Conservation (phyloP, 1,140 invertebrate species). For the Metopolophium dirhodum region DNA sequence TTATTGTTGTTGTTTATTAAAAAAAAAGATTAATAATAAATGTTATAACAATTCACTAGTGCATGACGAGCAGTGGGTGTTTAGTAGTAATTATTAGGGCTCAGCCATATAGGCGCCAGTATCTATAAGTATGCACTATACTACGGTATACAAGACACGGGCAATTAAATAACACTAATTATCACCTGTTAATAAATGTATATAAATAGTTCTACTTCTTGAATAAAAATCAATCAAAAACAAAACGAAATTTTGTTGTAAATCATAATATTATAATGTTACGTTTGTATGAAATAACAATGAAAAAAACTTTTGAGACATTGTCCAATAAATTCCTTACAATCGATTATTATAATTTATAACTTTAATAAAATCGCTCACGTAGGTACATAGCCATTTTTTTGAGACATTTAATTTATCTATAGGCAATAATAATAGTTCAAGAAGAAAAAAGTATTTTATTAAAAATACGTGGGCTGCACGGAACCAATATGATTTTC, state of each 20-base stretch:
- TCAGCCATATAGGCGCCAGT: background rate
- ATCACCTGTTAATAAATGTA: slow-evolving; percentile 5
- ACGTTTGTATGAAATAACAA: background rate
- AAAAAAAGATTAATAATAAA: background rate
- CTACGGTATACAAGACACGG: background rate
- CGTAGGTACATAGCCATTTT: background rate
- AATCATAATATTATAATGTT: background rate
- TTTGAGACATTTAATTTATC: background rate
- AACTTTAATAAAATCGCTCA: background rate
- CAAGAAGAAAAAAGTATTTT: background rate
- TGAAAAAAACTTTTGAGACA: background rate
- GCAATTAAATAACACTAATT: slow-evolving; percentile 23
- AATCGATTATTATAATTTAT: background rate
- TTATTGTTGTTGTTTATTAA: background rate
- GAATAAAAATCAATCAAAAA: slow-evolving; percentile 3
- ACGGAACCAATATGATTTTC: background rate
- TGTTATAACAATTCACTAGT: background rate
- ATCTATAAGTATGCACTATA: background rate
- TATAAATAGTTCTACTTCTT: background rate
- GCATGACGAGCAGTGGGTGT: slow-evolving; percentile 6
- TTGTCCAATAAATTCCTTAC: background rate
- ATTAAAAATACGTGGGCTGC: background rate
- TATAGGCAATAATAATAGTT: background rate
- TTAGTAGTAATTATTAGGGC: background rate
- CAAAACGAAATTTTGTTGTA: background rate